Percentiles rank a stretch among this genome's conserved stretches.
Conservation (phyloP, 2,888 invertebrate species). For the Deroplatys truncata region DNA sequence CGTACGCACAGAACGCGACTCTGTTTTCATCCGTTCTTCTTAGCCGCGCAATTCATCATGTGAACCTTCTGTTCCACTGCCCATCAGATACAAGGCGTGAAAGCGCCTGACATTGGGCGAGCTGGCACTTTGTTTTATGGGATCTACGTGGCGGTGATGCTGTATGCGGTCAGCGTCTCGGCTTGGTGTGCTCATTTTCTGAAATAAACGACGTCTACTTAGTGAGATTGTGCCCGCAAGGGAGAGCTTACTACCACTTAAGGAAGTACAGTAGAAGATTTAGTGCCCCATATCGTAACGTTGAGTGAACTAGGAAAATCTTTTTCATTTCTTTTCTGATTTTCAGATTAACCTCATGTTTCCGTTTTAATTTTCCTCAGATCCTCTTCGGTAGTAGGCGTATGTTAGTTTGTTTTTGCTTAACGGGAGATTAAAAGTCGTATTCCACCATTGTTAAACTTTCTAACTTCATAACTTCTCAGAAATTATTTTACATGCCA, state of each 20-base stretch:
- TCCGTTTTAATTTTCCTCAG: not conserved
- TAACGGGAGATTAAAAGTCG: too few species aligned
- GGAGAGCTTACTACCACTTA: not conserved
- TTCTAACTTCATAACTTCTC: too few species aligned
- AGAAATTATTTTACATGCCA: too few species aligned
- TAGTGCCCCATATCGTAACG: not conserved
- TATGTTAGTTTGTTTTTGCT: too few species aligned
- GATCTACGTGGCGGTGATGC: not conserved
- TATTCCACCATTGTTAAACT: too few species aligned
- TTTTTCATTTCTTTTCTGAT: not conserved
- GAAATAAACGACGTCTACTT: not conserved
- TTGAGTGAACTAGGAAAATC: not conserved
- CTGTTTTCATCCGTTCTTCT: not conserved
- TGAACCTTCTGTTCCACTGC: not conserved
- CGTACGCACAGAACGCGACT: not conserved
- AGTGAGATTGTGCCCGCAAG: not conserved
- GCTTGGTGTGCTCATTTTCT: not conserved
- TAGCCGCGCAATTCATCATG: not conserved
- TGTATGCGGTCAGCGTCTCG: not conserved
- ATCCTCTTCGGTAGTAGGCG: not conserved
- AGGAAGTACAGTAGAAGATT: not conserved
- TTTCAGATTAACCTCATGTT: not conserved
- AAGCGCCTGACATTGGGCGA: not conserved
- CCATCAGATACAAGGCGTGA: not conserved
- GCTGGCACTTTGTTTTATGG: not conserved